Evolutionary conservation across 1,140 invertebrate genomes (phyloP).

Genomic region (Pseudomyrmex sp.): DNA sequence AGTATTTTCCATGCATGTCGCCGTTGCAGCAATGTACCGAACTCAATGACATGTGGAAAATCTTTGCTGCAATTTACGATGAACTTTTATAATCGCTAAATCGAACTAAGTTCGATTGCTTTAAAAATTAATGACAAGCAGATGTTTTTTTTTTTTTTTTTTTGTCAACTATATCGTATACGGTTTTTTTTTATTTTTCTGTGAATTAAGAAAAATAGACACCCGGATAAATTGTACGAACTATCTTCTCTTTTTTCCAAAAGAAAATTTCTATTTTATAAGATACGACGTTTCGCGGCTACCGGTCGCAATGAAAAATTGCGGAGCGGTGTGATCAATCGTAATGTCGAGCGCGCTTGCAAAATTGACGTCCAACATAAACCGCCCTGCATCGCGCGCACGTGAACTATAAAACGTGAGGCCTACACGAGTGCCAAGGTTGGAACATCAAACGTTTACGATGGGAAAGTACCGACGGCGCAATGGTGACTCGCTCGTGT

Average conservation of each 20-base stretch:
- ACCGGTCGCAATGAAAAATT: conserved; percentile 37
- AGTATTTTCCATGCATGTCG: conserved; percentile 2
- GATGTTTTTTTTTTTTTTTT: no score
- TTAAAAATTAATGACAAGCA: no score
- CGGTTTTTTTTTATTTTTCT: not conserved
- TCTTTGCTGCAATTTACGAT: not conserved
- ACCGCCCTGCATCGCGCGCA: conserved; percentile 16
- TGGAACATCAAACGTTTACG: conserved; percentile 3
- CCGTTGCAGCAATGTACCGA: not conserved
- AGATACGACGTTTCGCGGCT: conserved; percentile 8
- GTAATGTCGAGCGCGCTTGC: conserved; percentile 13
- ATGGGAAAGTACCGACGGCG: not conserved
- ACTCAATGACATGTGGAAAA: not conserved
- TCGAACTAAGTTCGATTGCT: no score
- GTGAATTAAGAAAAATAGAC: not conserved
- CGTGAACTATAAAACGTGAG: conserved; percentile 29
- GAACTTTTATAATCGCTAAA: no score
- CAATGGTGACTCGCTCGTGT: not conserved
- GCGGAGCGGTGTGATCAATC: conserved; percentile 32
- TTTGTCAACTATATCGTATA: no score
- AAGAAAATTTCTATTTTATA: not conserved
- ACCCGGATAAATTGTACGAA: not conserved
- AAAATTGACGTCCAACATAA: conserved; percentile 40
- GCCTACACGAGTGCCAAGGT: not conserved
- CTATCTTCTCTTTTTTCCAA: not conserved